phyloP scores from a whole-genome alignment of 2,888 invertebrate genomes.

The Drosophila cognata region DNA sequence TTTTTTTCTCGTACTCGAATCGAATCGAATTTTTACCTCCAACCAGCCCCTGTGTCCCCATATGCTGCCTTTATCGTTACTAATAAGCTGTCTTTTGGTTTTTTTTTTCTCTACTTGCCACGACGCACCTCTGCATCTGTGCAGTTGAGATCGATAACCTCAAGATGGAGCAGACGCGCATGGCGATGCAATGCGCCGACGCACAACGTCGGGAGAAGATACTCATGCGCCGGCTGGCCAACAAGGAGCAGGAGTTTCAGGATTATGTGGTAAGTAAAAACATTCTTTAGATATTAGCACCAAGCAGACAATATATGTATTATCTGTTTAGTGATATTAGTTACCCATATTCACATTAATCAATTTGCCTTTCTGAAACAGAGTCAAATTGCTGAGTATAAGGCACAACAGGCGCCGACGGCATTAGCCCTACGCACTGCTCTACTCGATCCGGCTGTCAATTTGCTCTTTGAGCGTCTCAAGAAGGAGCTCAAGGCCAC shows the following conservation, averaged over 20 bases:
- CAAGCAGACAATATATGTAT: no score
- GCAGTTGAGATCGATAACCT: slow-evolving; percentile 84
- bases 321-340: neutral
- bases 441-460: slow-evolving; percentile 97
- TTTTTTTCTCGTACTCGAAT: slow-evolving; percentile 28
- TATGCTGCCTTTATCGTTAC: slow-evolving; percentile 10
- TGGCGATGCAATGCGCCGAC: slow-evolving; percentile 93
- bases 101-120: slow-evolving; percentile 17
- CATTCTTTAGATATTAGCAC: slow-evolving; percentile 50
- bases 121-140: slow-evolving; percentile 9
- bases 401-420: slow-evolving; percentile 93
- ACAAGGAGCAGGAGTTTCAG: slow-evolving; percentile 98
- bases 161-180: slow-evolving; percentile 91
- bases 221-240: slow-evolving; percentile 94
- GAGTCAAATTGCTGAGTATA: slow-evolving; percentile 97
- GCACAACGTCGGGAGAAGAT: slow-evolving; percentile 96
- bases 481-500: slow-evolving; percentile 95
- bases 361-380: slow-evolving; percentile 79
- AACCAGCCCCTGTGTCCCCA: neutral
- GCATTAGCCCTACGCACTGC: slow-evolving; percentile 91
- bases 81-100: slow-evolving; percentile 27
- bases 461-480: slow-evolving; percentile 95
- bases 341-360: neutral
- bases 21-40: slow-evolving; percentile 14
- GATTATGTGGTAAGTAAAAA: slow-evolving; percentile 94